Conservation (phyloP, 2,888 invertebrate species). For the Eugnorisma glareosa region DNA sequence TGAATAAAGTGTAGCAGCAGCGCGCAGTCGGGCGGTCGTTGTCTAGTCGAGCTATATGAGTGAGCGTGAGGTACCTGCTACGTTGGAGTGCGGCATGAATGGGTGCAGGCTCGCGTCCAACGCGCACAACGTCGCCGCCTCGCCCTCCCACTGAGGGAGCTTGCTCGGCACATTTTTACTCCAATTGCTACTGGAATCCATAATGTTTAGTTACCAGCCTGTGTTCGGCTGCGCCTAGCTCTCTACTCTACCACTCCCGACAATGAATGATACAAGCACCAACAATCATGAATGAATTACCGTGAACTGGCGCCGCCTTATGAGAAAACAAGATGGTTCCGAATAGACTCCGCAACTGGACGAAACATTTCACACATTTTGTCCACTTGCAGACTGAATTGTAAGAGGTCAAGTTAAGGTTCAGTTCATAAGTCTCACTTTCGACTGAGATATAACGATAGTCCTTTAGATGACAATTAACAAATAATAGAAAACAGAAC, state of each 20-base stretch:
- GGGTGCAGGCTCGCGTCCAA: conserved; percentile 79
- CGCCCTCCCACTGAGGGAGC: conserved; percentile 87
- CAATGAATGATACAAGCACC: conserved; percentile 65
- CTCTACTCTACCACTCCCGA: conserved; percentile 47
- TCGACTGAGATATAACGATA: conserved; percentile 36
- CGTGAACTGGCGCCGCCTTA: conserved; percentile 48
- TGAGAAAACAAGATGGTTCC: conserved; percentile 55
- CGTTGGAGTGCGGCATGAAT: conserved; percentile 77
- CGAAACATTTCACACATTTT: conserved; percentile 30
- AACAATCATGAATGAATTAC: conserved; percentile 53
- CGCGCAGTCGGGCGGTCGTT: conserved; percentile 18
- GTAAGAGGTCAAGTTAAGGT: conserved; percentile 33
- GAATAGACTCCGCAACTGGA: conserved; percentile 49
- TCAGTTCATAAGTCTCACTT: conserved; percentile 35
- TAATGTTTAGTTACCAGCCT: conserved; percentile 71
- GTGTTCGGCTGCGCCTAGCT: conserved; percentile 49
- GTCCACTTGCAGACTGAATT: conserved; percentile 36
- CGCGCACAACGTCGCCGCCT: conserved; percentile 85
- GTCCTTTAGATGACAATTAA: conserved; percentile 48
- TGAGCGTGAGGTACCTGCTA: conserved; percentile 78
- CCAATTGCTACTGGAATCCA: conserved; percentile 89
- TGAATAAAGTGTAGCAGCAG: conserved; percentile 33
- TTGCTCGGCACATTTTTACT: conserved; percentile 83
- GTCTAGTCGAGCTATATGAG: conserved; percentile 26
- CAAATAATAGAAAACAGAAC: conserved; percentile 55